Base-by-base conservation (phyloP, 2,888 invertebrate species). In the Pocota personata region DNA sequence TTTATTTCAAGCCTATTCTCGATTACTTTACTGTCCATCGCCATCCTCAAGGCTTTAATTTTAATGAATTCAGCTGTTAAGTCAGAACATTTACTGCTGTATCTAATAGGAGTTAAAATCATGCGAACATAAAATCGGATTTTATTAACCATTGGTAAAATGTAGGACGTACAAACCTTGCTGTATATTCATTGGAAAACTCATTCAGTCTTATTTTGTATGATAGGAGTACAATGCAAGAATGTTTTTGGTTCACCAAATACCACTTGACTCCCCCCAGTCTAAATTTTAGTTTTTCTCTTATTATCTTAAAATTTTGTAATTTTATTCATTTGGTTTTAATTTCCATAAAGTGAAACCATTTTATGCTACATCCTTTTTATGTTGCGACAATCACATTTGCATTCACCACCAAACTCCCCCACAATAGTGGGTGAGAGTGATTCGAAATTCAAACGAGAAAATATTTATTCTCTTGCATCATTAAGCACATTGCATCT, bases 401-500 rank as follows among this genome's bases (percentile, higher is more conserved):
- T 84, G 75, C 72, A 78, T 83, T 27, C 30, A 50, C 7, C 8
- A 19, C 48, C 57, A 46, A 48, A 30, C n/a, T 10, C 19, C n/a
- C 24, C 8, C 10, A 7, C 27, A 40, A 27, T 46, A 24, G 8
- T 12, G 48, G 32, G 30, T 24, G 16, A 14, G 8, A 30, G 12
- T 52, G 48, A 66, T 57, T 57, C 37, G 12, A 58, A 50, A 73
- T 66, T 73, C 79, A 66, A 62, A 77, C 64, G 35, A 60, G 66
- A 82, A 77, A 77, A 72, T 79, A 79, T 71, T 60, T 66, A 84
- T 80, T 66, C 72, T 84, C 69, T 27, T 66, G 75, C 84, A 80
- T 84, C 84, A 84, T 84, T 84, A 84, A 84, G 84, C 71, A 58
- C 58, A 27, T 52, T 76, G 75, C 75, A 76, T 75, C 75, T 78